Conservation (phyloP, 2,113 vertebrate species). For the Hemichromis elongatus region DNA sequence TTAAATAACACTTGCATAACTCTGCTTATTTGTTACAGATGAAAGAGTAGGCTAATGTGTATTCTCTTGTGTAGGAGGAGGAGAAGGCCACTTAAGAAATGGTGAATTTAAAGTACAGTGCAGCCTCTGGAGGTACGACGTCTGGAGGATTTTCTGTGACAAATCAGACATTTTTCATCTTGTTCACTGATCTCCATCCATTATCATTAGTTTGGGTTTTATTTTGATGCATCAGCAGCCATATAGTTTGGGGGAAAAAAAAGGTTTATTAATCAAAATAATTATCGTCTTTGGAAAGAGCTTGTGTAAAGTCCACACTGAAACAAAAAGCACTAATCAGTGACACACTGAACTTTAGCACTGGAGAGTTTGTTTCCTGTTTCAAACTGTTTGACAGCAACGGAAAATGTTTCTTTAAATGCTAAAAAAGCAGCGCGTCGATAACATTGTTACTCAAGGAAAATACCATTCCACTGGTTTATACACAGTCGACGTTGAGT, state of each 20-base stretch:
- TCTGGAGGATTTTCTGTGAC: neutral
- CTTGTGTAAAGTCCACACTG: neutral
- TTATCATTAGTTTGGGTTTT: neutral
- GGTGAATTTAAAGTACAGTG: neutral
- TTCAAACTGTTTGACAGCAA: neutral
- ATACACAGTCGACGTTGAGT: neutral
- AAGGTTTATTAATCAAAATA: neutral
- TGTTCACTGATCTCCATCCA: neutral
- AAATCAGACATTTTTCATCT: neutral
- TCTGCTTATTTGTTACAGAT: constrained; percentile 56
- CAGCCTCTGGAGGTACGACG: neutral
- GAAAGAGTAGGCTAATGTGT: constrained; percentile 35
- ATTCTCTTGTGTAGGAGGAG: constrained; percentile 3
- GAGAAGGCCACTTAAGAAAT: constrained; percentile 1
- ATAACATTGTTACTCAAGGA: neutral
- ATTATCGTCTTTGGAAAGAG: neutral
- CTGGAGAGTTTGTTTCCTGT: neutral
- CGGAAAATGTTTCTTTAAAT: neutral
- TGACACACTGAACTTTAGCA: neutral
- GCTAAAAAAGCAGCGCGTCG: neutral
- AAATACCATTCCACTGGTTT: neutral
- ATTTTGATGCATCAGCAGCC: neutral
- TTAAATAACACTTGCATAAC: constrained; percentile 68
- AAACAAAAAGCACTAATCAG: neutral
- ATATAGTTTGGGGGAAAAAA: neutral